phyloP scores from a whole-genome alignment of 2,113 vertebrate species.

The Corynorhinus townsendii region DNA sequence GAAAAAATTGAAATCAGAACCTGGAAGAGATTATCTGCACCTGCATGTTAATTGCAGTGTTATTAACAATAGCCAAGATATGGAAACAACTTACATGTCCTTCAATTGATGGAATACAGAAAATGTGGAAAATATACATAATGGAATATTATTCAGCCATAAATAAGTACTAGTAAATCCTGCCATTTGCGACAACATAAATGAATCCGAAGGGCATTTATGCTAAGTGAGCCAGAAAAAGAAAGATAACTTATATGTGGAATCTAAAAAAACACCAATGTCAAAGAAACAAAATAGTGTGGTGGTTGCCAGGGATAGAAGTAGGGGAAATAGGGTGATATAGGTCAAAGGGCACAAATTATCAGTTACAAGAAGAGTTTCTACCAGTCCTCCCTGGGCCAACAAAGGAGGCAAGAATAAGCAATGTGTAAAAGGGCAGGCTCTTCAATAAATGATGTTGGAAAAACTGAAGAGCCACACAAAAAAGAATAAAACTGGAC shows the following conservation, averaged over 20 bases:
- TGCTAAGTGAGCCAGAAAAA: not conserved
- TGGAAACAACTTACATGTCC: not conserved
- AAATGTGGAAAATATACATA: not conserved
- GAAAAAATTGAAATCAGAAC: not conserved
- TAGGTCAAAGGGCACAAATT: not conserved
- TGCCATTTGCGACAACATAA: not conserved
- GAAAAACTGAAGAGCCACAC: not conserved
- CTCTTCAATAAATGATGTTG: not conserved
- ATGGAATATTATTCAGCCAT: not conserved
- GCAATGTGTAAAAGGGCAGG: not conserved
- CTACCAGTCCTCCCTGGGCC: too few relatives aligned
- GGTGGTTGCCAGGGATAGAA: not conserved
- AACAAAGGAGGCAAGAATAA: not conserved
- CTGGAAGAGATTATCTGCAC: not conserved
- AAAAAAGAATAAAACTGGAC: not conserved
- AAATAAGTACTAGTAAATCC: not conserved
- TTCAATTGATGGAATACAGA: not conserved
- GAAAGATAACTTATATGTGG: not conserved
- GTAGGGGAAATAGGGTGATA: not conserved
- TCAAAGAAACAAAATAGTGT: not conserved
- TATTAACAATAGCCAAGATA: not conserved
- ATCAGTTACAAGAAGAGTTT: not conserved
- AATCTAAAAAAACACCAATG: not conserved
- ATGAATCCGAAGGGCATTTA: not conserved
- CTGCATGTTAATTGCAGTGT: not conserved